Evolutionary conservation across 2,888 invertebrate species (phyloP), one percentile per base, ranked within the genome.

Genomic region (Gastrophysa polygoni): DNA sequence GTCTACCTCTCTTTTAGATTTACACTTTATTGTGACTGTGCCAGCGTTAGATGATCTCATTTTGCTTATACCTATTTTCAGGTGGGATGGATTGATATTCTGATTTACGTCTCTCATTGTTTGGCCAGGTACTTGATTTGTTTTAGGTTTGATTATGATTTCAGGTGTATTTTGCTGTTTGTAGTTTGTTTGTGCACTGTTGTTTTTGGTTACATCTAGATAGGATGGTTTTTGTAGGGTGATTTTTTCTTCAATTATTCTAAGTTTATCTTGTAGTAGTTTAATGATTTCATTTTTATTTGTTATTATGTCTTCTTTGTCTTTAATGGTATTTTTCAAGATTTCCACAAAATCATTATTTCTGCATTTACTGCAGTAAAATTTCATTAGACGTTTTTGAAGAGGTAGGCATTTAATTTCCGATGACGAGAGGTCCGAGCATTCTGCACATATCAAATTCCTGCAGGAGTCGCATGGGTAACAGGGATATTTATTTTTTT

Each of bases 31-130:
- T 44, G 44, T 44, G 44, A 44, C 17, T 44, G 44, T 44, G 16
- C 49, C 49, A 14, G 49, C 20, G 3, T 44, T 16, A 44, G 44
- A 44, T 44, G 44, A 17, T 44, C 44, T 44, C 44, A 44, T 44
- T 44, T 44, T 44, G 44, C 44, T 44, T 44, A 44, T 44, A 44
- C 18, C 44, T 44, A 44, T 44, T 44, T 44, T 44, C 44, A 44
- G 18, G 18, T 44, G 17, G 18, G 44, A 17, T 44, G 44, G 44
- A 44, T 44, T 44, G 44, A 44, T 44, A 44, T 44, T 44, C 18
- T 44, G 6, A 44, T 44, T 44, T 16, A 44, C 18, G 44, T 44
- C 44, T 44, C 17, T 44, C 18, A 17, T 44, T 44, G 44, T 44
- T 16, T 44, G 44, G 44, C 32, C 32, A 32, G 32, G 32, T 32